A percentile compares a stretch with the other conserved stretches of the same genome.
Evolutionary conservation across 1,140 invertebrate genomes (phyloP).

Genomic region (Drosophila kurseongensis): DNA sequence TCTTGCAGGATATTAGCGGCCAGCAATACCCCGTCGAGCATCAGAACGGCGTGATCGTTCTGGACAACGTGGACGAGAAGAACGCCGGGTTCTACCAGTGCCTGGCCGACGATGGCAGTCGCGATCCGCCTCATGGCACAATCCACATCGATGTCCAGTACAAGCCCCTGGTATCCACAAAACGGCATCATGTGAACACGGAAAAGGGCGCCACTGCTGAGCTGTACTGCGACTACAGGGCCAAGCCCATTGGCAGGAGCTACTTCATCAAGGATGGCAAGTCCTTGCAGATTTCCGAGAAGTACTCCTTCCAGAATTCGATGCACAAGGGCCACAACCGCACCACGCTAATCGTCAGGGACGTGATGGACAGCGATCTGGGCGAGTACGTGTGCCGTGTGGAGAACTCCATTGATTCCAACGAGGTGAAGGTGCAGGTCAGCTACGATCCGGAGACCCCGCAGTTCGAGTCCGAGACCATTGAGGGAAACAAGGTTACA

Average conservation of each 20-base stretch:
- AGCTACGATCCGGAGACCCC: slow-evolving; percentile 74
- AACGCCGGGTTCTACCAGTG: slow-evolving; percentile 76
- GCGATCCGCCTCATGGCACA: slow-evolving; percentile 66
- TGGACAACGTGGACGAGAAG: slow-evolving; percentile 69
- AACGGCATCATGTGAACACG: slow-evolving; percentile 77
- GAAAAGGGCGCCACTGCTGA: slow-evolving; percentile 59
- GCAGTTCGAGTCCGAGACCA: slow-evolving; percentile 65
- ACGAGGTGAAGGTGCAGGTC: slow-evolving; percentile 62
- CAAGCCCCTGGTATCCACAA: slow-evolving; percentile 74
- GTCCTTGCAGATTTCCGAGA: slow-evolving; percentile 54
- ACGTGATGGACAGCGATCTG: slow-evolving; percentile 62
- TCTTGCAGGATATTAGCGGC: slow-evolving; percentile 57
- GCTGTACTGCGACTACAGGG: slow-evolving; percentile 75
- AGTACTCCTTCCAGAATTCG: slow-evolving; percentile 58
- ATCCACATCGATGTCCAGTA: slow-evolving; percentile 73
- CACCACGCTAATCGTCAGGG: slow-evolving; percentile 61
- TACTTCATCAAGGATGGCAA: slow-evolving; percentile 69
- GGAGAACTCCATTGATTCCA: slow-evolving; percentile 69
- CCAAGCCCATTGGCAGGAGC: slow-evolving; percentile 69
- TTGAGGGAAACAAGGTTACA: slow-evolving; percentile 65
- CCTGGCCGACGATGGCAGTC: slow-evolving; percentile 70
- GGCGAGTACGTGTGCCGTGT: slow-evolving; percentile 76
- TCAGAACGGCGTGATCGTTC: slow-evolving; percentile 49
- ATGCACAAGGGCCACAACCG: slow-evolving; percentile 72
- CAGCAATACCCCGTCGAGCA: slow-evolving; percentile 32